Conservation (phyloP, 2,888 invertebrate genomes). For the Osmoderma eremita region DNA sequence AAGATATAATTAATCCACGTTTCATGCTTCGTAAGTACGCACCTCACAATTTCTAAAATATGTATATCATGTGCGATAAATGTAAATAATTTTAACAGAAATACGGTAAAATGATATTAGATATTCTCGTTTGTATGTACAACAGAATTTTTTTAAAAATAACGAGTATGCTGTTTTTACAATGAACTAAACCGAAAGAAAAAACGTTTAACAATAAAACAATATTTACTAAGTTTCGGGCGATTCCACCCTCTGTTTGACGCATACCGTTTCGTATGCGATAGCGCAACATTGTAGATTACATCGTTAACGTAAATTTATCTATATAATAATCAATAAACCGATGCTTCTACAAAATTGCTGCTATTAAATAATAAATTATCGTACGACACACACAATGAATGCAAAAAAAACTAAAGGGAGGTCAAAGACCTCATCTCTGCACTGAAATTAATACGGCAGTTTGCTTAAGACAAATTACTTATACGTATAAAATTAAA, state of each 20-base stretch:
- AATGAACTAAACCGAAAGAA: conserved; percentile 11
- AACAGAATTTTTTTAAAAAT: conserved; percentile 30
- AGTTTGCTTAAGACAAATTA: conserved; percentile 50
- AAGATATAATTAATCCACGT: conserved; percentile 12
- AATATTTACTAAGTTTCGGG: conserved; percentile 34
- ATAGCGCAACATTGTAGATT: conserved; percentile 23
- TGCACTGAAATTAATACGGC: conserved; percentile 64
- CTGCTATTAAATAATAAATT: conserved; percentile 35
- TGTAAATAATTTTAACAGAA: conserved; percentile 35
- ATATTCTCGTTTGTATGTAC: conserved; percentile 8
- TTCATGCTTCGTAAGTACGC: conserved; percentile 29
- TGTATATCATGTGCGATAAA: conserved; percentile 21
- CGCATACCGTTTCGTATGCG: conserved; percentile 18
- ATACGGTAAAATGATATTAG: conserved; percentile 13
- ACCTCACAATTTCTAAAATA: conserved; percentile 2
- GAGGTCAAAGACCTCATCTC: conserved; percentile 43
- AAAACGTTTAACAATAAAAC: conserved; percentile 40
- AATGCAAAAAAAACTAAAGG: conserved; percentile 38
- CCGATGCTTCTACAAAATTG: conserved; percentile 16
- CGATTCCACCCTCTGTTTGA: background rate
- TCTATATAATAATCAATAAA: conserved; percentile 13
- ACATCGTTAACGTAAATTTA: conserved; percentile 25
- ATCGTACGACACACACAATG: conserved; percentile 37
- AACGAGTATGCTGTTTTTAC: conserved; percentile 12
- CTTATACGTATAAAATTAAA: conserved; percentile 41